Evolutionary conservation across 2,113 vertebrate genomes (phyloP), one percentile per base, ranked within the genome.

Genomic region (Zosterops lateralis): DNA sequence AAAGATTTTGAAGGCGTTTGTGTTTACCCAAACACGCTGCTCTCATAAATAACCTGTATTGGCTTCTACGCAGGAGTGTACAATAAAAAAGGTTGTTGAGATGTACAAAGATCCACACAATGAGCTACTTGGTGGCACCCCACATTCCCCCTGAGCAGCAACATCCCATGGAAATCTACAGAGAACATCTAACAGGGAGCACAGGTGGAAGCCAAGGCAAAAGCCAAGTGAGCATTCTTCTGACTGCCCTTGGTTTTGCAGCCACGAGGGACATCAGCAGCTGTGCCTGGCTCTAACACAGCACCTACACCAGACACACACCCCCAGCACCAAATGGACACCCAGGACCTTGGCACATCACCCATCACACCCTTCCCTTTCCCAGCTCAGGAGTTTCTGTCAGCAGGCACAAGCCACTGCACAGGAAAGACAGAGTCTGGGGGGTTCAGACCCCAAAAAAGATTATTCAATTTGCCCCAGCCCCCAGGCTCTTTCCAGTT

Each of bases 321-420:
- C 2, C 12, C 4, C n/a, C 53, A 64, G 2, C 51, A 34, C 19
- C 1, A 0, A 40, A 45, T 0, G 0, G 50, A 21, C 3, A 6
- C 11, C 25, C 3, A 2, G n/a, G 26, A 19, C 54, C 29, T 31
- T 34, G 31, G 75, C 16, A 66, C 32, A 64, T 42, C 54, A 61
- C 25, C 62, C 51, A 62, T 9, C 50, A 83, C 17, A 45, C 17
- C 40, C 48, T 24, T 67, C 19, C 64, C 62, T 24, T 36, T 36
- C 58, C 45, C 64, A 62, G 20, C 51, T 80, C 38, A 36, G 15
- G 40, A 25, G 22, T 32, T 20, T 38, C 34, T 65, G 17, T 3
- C 17, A 65, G 78, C 58, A 44, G 62, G 47, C 50, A 83, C 9
- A 31, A 53, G 21, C 31, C 5, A 1, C 7, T 21, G 20, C 4